These are phyloP conservation scores for Cetonia aurata DNA, from an alignment of 2,888 invertebrate genomes.

Conservation along the genomic window DNA sequence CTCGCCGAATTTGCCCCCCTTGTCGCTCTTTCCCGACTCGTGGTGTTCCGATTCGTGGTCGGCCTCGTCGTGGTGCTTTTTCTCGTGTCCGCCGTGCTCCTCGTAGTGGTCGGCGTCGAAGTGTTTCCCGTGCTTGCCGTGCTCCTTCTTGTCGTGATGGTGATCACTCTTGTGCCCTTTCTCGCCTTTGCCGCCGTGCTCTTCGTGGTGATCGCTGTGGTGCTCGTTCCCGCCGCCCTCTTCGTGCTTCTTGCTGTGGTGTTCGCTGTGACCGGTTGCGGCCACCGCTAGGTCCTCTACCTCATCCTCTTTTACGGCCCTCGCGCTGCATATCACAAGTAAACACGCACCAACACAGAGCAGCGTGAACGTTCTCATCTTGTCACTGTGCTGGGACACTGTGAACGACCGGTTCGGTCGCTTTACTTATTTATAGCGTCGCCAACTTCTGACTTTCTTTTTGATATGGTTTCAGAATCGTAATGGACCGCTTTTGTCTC, in stretches of 20 bases:
- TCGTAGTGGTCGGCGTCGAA: slow-evolving; percentile 83
- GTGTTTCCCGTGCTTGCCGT: slow-evolving; percentile 81
- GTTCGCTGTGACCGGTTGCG: slow-evolving; percentile 68
- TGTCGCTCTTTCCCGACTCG: slow-evolving; percentile 76
- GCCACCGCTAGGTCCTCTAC: slow-evolving; percentile 54
- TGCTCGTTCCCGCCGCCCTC: slow-evolving; percentile 79
- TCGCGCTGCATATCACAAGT: slow-evolving; percentile 53
- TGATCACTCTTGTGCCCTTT: slow-evolving; percentile 83
- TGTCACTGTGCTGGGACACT: slow-evolving; percentile 15
- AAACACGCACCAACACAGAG: slow-evolving; percentile 61
- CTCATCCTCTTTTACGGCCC: slow-evolving; percentile 60
- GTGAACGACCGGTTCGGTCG: slow-evolving; percentile 11
- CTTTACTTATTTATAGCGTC: slow-evolving; percentile 20
- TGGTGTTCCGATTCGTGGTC: slow-evolving; percentile 76
- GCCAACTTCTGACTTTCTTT: slow-evolving; percentile 28
- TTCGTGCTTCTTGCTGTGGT: slow-evolving; percentile 66
- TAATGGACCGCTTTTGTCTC: slow-evolving; percentile 30
- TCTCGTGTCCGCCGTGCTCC: slow-evolving; percentile 84
- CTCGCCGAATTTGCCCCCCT: slow-evolving; percentile 81
- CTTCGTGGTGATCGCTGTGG: slow-evolving; percentile 76
- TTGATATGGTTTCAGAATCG: slow-evolving; percentile 19
- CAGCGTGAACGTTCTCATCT: slow-evolving; percentile 59
- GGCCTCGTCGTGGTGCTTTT: slow-evolving; percentile 83
- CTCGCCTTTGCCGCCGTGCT: slow-evolving; percentile 82
- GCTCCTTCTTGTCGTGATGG: slow-evolving; percentile 83